Base-by-base conservation (phyloP, 2,888 invertebrate genomes). In the Elysia crispata region DNA sequence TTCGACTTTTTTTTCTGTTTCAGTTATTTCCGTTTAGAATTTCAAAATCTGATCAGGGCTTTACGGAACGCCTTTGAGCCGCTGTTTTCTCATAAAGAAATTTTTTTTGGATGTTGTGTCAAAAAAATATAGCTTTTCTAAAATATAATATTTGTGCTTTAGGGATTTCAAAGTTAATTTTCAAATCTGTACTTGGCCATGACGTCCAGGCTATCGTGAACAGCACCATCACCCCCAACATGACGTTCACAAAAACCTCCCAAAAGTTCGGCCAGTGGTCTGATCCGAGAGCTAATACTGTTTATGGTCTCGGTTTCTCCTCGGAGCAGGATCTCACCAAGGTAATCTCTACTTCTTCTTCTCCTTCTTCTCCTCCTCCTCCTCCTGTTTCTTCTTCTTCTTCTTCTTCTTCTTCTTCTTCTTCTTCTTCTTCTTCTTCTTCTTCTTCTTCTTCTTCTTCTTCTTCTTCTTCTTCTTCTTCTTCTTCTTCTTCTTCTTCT, bases 201-300 rank as follows among this genome's bases (percentile, higher is more conserved):
- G n/a, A n/a, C n/a, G 41, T 20, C 31, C 93, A 96, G 95, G 98
- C 98, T 87, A 97, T 99, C 85, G 98, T 99, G 90, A 99, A 99
- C 94, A 98, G 98, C 92, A 98, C 98, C 69, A 97, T 99, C 87
- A 98, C 98, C 76, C 97, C 98, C 11, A 97, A 96, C 91, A 98
- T 99, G 98, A 97, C 97, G 66, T 98, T 99, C 92, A 98, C 98
- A 72, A 99, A 98, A 93, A 99, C 98, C 3, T 98, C 98, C 13
- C 98, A 98, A 93, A 99, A 99, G 93, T 99, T 99, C 93, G 98
- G 98, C 0, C 99, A 99, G 92, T 99, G 98, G 98, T 97, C 98
- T 86, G 99, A 99, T 93, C 96, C 97, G 64, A 94, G 98, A 83
- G 98, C 98, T 67, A 98, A 98, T 93, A 98, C 98, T 0, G 98